Conservation (phyloP, 2,113 vertebrate species). For the Sceloporus tristichus region DNA sequence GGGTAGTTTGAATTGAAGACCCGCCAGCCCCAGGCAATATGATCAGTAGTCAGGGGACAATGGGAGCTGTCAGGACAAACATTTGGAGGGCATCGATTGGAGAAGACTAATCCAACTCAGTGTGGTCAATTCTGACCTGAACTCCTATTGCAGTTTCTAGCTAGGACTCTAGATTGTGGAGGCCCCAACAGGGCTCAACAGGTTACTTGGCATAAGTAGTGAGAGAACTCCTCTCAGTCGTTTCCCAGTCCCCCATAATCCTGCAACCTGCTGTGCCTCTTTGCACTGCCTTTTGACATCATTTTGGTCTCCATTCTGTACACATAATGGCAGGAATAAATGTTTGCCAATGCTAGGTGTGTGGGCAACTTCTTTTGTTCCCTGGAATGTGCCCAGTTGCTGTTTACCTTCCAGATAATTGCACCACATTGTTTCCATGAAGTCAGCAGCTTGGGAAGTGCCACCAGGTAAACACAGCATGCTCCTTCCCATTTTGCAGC, state of each 20-base stretch:
- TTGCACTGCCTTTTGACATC: not conserved
- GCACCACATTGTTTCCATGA: conserved; percentile 42
- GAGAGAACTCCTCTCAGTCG: too few species aligned
- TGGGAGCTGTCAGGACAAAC: not conserved
- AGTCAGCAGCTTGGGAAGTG: conserved; percentile 33
- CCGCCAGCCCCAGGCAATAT: not conserved
- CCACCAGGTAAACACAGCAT: not conserved
- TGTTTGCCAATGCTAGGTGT: conserved; percentile 20
- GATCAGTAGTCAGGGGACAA: not conserved
- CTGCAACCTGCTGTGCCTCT: not conserved
- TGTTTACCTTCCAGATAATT: conserved; percentile 39
- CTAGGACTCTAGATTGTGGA: not conserved
- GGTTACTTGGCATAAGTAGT: not conserved
- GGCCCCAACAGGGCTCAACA: too few species aligned
- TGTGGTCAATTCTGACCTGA: not conserved
- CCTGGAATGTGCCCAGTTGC: conserved; percentile 27
- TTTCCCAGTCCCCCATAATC: not conserved
- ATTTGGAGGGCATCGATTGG: not conserved
- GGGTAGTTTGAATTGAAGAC: not conserved
- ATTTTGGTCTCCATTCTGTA: accelerated
- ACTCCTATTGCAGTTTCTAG: not conserved
- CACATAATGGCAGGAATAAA: not conserved
- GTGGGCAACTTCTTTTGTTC: not conserved
- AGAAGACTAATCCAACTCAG: not conserved
- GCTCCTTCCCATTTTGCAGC: not conserved